Evolutionary conservation across 2,113 vertebrate genomes (phyloP), one percentile per base, ranked within the genome.

Genomic region (Sinocyclocheilus grahami): DNA sequence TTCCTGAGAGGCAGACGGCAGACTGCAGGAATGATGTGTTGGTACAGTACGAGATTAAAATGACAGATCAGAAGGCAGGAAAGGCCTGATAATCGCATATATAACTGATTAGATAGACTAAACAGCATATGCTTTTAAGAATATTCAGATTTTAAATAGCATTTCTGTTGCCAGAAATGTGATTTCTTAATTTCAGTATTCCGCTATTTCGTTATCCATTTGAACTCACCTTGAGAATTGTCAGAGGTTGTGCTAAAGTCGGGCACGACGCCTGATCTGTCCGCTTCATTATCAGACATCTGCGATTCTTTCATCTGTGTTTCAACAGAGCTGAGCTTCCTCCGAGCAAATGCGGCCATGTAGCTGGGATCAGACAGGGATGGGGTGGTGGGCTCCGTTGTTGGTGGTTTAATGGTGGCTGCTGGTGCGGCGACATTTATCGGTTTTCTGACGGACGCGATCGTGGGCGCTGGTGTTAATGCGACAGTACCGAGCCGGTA

Each of bases 201-300:
- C 6, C 7, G 33, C 18, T 30, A 24, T 55, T 39, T 13, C 14
- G 24, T 71, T 14, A 12, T 20, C 4, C 42, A 63, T 55, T 27
- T 74, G 22, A 55, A 91, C 95, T 94, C 93, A 95, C 95, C 95
- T 94, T 93, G 95, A 60, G 83, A 87, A 30, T 80, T 90, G 69
- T 94, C 92, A 12, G 87, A 2, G 65, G 85, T 83, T 62, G 93
- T 90, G 84, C 91, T 89, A 85, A 89, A 67, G 33, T 89, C 88
- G 55, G 92, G 63, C 74, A 62, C 89, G 1, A 37, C 85, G 9
- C 77, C 79, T 37, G 79, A 53, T 69, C 51, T 81, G 39, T 78
- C 82, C 1, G 83, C 83, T 51, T 75, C 83, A 72, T 83, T 83
- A 92, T 91, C 55, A 89, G 90, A 88, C 91, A 87, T 55, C 65